These are phyloP conservation scores for Apistogramma diplotaenia DNA, from an alignment of 2,113 vertebrate genomes.

Conservation along the genomic window DNA sequence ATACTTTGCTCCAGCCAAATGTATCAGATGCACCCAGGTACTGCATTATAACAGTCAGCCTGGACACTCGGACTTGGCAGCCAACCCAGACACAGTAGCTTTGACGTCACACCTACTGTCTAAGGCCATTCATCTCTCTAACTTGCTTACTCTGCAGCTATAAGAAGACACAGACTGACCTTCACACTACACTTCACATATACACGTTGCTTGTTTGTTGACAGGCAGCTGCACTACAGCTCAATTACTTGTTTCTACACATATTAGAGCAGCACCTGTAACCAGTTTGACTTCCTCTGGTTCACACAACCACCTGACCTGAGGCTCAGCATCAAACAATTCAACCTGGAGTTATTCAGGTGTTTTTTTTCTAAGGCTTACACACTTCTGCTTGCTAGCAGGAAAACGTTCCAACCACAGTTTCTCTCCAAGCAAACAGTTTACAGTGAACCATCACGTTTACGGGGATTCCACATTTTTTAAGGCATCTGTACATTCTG, in stretches of 20 bases:
- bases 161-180: conserved; percentile 11
- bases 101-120: conserved; percentile 16
- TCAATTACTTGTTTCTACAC: neutral
- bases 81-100: conserved; percentile 21
- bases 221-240: neutral
- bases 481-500: neutral
- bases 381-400: neutral
- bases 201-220: neutral
- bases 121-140: conserved; percentile 37
- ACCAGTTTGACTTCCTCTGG: neutral
- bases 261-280: neutral
- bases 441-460: neutral
- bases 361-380: neutral
- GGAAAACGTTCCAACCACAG: neutral
- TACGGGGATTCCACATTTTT: neutral
- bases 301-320: neutral
- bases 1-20: conserved; percentile 68
- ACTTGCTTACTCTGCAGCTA: conserved; percentile 8
- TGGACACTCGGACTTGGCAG: conserved; percentile 36
- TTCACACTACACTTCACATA: neutral
- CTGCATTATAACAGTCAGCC: conserved; percentile 28
- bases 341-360: neutral
- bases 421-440: conserved; percentile 12
- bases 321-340: neutral
- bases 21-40: conserved; percentile 52